phyloP scores from a whole-genome alignment of 2,797 vertebrate genomes.

The Geotrypetes seraphini region DNA sequence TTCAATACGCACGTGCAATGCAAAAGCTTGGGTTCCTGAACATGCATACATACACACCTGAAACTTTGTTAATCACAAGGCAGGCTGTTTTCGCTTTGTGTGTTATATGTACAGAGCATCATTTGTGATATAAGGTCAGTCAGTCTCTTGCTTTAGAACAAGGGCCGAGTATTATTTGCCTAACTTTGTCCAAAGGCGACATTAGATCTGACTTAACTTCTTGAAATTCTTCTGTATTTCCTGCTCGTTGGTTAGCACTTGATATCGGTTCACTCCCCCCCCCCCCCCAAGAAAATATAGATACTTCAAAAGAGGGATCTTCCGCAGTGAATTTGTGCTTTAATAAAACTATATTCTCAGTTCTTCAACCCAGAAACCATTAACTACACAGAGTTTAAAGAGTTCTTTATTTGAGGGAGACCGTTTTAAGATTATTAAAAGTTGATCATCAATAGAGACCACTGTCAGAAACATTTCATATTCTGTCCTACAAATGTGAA shows the following conservation, averaged over 20 bases:
- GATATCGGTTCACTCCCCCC: background rate
- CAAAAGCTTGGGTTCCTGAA: no score
- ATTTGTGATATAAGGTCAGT: no score
- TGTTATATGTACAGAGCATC: no score
- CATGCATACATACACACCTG: no score
- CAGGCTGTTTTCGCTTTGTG: no score
- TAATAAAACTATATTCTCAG: background rate
- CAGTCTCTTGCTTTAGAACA: no score
- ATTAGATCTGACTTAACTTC: conserved; percentile 6
- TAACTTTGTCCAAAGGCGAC: background rate
- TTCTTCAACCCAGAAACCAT: background rate
- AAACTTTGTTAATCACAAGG: no score
- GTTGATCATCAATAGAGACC: background rate
- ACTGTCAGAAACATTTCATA: no score
- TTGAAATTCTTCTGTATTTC: conserved; percentile 3
- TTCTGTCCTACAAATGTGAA: no score
- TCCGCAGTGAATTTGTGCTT: conserved; percentile 4
- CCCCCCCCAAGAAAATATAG: background rate
- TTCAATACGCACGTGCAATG: no score
- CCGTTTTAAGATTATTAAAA: background rate
- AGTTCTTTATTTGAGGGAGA: conserved; percentile 3
- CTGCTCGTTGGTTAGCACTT: conserved; percentile 1
- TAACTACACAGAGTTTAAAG: background rate
- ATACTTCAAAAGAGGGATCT: background rate
- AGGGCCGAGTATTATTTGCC: no score